Conservation (phyloP, 2,797 vertebrate species). For the Kryptolebias ocellatus region DNA sequence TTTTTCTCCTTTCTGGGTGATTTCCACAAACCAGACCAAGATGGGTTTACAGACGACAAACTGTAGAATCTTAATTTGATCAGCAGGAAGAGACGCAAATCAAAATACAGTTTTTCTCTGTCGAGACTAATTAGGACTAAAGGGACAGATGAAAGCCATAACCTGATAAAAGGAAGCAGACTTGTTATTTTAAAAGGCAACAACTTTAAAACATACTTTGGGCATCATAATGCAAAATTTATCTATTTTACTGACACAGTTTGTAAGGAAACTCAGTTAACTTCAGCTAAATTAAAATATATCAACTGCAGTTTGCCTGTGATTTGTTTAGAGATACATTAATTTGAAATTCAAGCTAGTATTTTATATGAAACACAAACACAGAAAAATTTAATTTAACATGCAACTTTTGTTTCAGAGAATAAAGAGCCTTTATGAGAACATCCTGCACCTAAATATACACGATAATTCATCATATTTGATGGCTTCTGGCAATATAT, state of each 20-base stretch:
- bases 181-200: slow-evolving; percentile 20
- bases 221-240: slow-evolving; percentile 31
- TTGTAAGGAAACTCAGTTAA: slow-evolving; percentile 14
- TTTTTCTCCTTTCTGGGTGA: slow-evolving; percentile 1
- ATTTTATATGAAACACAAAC: neutral
- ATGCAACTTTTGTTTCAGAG: neutral
- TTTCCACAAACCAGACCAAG: slow-evolving; percentile 37
- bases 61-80: slow-evolving; percentile 67
- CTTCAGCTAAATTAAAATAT: slow-evolving; percentile 10
- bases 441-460: neutral
- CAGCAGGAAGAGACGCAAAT: slow-evolving; percentile 69
- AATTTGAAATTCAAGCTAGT: too few relatives aligned
- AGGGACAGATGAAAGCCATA: slow-evolving; percentile 40
- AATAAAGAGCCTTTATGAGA: neutral
- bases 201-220: slow-evolving; percentile 21
- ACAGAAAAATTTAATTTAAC: too few relatives aligned
- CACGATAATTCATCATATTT: neutral
- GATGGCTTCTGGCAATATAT: neutral
- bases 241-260: slow-evolving; percentile 12
- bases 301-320: neutral
- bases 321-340: too few relatives aligned
- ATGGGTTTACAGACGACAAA: slow-evolving; percentile 54
- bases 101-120: slow-evolving; percentile 55
- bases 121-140: slow-evolving; percentile 69
- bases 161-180: slow-evolving; percentile 55